Evolutionary conservation across 2,888 invertebrate species (phyloP).

Genomic region (Rhyacophila evoluta): DNA sequence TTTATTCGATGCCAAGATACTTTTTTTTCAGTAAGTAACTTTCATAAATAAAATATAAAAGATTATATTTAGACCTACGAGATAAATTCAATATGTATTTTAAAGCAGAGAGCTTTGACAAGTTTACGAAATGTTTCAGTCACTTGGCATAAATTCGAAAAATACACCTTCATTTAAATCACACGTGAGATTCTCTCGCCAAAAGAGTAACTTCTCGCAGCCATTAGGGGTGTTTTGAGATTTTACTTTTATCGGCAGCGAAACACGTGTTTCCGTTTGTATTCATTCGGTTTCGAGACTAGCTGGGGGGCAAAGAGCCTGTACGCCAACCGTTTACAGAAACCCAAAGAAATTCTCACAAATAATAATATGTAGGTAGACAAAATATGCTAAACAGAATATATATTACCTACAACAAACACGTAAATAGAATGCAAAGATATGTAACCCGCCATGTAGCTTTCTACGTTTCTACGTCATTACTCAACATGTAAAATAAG

Average conservation of each 20-base stretch:
- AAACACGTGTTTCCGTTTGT: constrained; percentile 12
- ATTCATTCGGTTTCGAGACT: background rate
- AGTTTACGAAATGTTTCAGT: no score
- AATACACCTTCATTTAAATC: background rate
- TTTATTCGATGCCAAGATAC: no score
- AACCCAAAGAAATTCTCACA: background rate
- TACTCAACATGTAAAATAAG: no score
- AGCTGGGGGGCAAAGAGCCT: background rate
- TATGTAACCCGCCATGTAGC: background rate
- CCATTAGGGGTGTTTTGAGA: background rate
- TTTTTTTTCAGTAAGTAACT: no score
- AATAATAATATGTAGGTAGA: background rate
- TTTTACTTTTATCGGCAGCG: background rate
- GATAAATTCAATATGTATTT: no score
- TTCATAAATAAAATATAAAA: no score
- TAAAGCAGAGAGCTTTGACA: no score
- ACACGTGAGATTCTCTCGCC: background rate
- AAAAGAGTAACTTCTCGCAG: no score
- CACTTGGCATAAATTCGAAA: background rate
- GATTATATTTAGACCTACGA: no score
- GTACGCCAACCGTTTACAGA: background rate
- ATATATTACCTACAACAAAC: background rate
- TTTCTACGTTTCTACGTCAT: background rate
- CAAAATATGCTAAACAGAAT: background rate
- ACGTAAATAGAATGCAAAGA: background rate